Percentiles rank a stretch among this genome's conserved stretches.
These are phyloP conservation scores for Umimayanthus chanpuru DNA, from an alignment of 92 coral and sea anemone species.

Conservation along the genomic window DNA sequence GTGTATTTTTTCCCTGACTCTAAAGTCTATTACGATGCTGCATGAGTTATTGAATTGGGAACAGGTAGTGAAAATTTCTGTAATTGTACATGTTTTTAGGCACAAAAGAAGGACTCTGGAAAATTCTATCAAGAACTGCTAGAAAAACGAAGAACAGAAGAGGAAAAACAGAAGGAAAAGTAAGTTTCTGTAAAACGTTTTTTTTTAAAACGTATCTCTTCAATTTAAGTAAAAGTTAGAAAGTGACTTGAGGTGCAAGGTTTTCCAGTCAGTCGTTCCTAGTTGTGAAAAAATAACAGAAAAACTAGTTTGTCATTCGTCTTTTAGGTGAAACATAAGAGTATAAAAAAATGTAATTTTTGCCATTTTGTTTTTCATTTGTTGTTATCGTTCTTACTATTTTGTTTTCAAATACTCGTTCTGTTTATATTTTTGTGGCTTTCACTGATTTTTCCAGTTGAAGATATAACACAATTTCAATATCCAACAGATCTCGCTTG, in stretches of 20 bases:
- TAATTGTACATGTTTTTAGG: conserved; percentile 47
- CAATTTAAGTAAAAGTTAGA: no score
- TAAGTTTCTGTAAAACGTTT: conserved; percentile 44
- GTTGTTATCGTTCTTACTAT: no score
- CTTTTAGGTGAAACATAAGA: no score
- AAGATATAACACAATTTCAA: background rate
- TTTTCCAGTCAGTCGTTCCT: no score
- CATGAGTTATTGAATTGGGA: background rate
- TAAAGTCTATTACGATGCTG: background rate
- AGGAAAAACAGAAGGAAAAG: conserved; percentile 95
- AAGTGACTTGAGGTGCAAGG: no score
- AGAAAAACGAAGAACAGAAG: conserved; percentile 92
- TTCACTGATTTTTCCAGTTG: background rate
- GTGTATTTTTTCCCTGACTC: background rate
- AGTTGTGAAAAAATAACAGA: no score
- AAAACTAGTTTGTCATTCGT: no score
- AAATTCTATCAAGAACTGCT: conserved; percentile 87
- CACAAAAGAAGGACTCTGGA: conserved; percentile 91
- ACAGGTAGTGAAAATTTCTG: background rate
- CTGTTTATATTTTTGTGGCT: no score
- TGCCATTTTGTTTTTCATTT: no score
- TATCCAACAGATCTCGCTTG: conserved; percentile 64
- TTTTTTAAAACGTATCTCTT: background rate
- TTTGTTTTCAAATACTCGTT: no score
- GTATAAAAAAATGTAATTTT: no score